Conservation (phyloP, 2,113 vertebrate species). For the Ptilorrhoa leucosticta region DNA sequence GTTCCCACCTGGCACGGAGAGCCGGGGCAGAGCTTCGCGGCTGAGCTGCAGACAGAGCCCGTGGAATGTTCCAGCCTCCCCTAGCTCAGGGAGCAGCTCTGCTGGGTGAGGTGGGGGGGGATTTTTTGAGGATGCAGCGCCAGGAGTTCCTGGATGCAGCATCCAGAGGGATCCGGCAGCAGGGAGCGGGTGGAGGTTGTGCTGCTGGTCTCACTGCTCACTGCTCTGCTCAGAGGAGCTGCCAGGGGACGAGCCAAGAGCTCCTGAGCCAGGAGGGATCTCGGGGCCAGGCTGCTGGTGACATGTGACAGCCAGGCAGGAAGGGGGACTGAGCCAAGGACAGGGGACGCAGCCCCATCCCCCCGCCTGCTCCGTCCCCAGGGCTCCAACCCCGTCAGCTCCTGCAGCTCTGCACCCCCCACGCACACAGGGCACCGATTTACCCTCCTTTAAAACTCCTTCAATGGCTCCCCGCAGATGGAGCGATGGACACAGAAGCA, state of each 20-base stretch:
- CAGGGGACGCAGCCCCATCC: background rate
- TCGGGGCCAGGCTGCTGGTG: background rate
- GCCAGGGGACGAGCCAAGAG: background rate
- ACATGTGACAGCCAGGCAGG: background rate
- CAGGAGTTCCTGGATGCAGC: background rate
- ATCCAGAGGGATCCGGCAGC: background rate
- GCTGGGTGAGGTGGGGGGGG: too few relatives aligned
- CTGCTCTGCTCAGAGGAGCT: background rate
- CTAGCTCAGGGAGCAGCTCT: background rate
- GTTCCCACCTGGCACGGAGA: background rate
- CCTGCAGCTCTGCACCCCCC: background rate
- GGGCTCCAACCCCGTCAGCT: background rate
- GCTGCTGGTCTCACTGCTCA: background rate
- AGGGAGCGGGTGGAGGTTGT: background rate
- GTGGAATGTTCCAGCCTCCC: background rate
- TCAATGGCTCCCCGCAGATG: background rate
- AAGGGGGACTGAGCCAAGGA: background rate
- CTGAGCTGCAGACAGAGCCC: background rate
- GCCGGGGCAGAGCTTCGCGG: background rate
- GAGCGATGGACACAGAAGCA: background rate
- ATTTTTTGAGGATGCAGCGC: background rate
- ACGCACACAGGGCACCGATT: background rate
- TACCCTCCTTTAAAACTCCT: background rate
- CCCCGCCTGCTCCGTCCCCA: background rate
- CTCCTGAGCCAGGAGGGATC: background rate